Evolutionary conservation across 2,888 invertebrate genomes (phyloP).

Genomic region (Apocheima hispidaria): DNA sequence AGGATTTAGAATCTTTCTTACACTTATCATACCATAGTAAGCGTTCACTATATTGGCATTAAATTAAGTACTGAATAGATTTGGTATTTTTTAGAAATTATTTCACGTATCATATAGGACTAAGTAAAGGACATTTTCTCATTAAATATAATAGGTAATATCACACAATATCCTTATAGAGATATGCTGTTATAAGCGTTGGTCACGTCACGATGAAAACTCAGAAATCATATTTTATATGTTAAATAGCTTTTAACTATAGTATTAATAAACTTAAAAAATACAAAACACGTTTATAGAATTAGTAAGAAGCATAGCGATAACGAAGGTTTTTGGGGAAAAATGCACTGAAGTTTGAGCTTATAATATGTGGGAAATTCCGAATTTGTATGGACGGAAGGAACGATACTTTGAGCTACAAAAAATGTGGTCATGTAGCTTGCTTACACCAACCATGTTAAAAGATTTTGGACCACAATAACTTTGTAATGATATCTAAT

Average conservation of each 20-base stretch:
- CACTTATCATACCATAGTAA: conserved; percentile 64
- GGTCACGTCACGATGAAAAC: conserved; percentile 80
- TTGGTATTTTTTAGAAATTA: conserved; percentile 69
- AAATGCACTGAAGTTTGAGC: conserved; percentile 68
- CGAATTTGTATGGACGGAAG: conserved; percentile 80
- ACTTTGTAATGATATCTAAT: background rate
- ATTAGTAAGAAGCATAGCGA: conserved; percentile 39
- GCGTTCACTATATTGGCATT: conserved; percentile 71
- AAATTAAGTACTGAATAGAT: conserved; percentile 82
- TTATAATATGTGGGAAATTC: conserved; percentile 75
- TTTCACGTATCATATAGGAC: conserved; percentile 70
- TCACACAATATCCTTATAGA: conserved; percentile 84
- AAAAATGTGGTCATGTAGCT: conserved; percentile 49
- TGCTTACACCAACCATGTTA: conserved; percentile 18
- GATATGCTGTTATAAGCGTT: conserved; percentile 84
- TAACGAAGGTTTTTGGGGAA: conserved; percentile 47
- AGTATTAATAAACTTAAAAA: conserved; percentile 51
- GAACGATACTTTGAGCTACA: conserved; percentile 77
- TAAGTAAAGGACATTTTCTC: conserved; percentile 71
- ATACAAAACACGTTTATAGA: conserved; percentile 38
- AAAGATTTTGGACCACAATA: background rate
- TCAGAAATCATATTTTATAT: conserved; percentile 57
- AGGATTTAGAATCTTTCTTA: conserved; percentile 65
- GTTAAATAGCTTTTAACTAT: conserved; percentile 50
- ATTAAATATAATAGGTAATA: conserved; percentile 81